Percentiles rank a stretch among this genome's conserved stretches.
phyloP scores from a whole-genome alignment of 1,140 invertebrate genomes.

The Drosophila rhopaloa region DNA sequence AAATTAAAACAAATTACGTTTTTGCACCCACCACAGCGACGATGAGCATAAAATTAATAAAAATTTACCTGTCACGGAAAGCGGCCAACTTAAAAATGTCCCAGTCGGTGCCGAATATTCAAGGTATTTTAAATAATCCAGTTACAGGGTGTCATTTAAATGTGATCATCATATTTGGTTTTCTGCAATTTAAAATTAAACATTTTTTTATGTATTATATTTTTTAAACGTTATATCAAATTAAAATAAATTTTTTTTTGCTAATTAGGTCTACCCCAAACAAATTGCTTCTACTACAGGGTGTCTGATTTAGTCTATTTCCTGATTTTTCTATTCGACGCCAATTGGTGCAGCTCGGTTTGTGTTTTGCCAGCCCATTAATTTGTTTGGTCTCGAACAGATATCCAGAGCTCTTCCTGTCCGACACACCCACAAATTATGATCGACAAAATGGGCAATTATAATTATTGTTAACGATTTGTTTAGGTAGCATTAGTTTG shows the following conservation, averaged over 20 bases:
- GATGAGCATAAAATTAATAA: slow-evolving; percentile 78
- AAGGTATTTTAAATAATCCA: slow-evolving; percentile 24
- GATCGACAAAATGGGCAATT: slow-evolving; percentile 74
- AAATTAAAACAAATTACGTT: slow-evolving; percentile 84
- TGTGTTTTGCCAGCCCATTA: slow-evolving; percentile 74
- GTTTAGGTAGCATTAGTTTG: slow-evolving; percentile 74
- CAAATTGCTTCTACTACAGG: not conserved
- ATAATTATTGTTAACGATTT: slow-evolving; percentile 82
- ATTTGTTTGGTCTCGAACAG: slow-evolving; percentile 56
- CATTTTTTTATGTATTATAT: too few species aligned
- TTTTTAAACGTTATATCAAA: too few species aligned
- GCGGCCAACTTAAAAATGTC: slow-evolving; percentile 62
- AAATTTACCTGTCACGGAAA: slow-evolving; percentile 64
- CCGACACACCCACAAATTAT: slow-evolving; percentile 65
- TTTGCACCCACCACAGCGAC: slow-evolving; percentile 80
- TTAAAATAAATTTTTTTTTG: not conserved
- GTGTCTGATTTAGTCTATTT: slow-evolving; percentile 5
- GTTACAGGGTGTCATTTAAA: slow-evolving; percentile 14
- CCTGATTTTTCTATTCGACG: slow-evolving; percentile 32
- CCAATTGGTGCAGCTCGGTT: slow-evolving; percentile 52
- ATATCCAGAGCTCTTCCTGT: slow-evolving; percentile 66
- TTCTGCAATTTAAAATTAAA: not conserved
- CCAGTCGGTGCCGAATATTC: slow-evolving; percentile 15
- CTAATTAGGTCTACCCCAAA: not conserved
- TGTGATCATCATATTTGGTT: not conserved